Evolutionary conservation across 2,113 vertebrate species (phyloP).

Genomic region (Pangasianodon gigas): DNA sequence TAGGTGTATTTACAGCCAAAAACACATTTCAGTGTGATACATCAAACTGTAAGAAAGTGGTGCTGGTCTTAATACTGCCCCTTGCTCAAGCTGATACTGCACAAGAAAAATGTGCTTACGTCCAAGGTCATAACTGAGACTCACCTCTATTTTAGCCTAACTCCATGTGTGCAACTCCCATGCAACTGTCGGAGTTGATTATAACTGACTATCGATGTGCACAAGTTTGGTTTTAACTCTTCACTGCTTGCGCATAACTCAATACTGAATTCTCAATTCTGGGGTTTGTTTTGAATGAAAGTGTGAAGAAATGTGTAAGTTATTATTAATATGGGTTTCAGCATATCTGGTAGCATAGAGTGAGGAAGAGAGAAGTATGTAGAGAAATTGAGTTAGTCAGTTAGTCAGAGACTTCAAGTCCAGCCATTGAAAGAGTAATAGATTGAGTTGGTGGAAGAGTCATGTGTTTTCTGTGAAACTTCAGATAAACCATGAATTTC

Average conservation of each 20-base stretch:
- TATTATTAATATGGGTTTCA: too few relatives aligned
- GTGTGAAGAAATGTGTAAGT: too few relatives aligned
- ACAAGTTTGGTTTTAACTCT: too few relatives aligned
- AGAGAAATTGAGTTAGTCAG: background rate
- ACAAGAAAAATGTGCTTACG: background rate
- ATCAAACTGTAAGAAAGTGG: background rate
- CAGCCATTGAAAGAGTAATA: background rate
- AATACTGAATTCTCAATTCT: too few relatives aligned
- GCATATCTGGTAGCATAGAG: too few relatives aligned
- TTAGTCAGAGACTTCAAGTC: too few relatives aligned
- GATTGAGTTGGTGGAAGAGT: background rate
- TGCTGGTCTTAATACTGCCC: background rate
- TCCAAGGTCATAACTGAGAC: background rate
- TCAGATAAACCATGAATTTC: too few relatives aligned
- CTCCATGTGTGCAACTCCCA: background rate
- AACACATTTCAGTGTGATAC: background rate
- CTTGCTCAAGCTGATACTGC: background rate
- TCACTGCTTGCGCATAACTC: too few relatives aligned
- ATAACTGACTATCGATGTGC: background rate
- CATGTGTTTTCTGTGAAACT: too few relatives aligned
- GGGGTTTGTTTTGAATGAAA: too few relatives aligned
- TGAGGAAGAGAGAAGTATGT: too few relatives aligned
- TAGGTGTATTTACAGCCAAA: background rate
- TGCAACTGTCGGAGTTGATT: background rate
- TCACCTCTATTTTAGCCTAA: background rate